Conservation (phyloP, 2,113 vertebrate species). For the Myanophis thanlyinensis region DNA sequence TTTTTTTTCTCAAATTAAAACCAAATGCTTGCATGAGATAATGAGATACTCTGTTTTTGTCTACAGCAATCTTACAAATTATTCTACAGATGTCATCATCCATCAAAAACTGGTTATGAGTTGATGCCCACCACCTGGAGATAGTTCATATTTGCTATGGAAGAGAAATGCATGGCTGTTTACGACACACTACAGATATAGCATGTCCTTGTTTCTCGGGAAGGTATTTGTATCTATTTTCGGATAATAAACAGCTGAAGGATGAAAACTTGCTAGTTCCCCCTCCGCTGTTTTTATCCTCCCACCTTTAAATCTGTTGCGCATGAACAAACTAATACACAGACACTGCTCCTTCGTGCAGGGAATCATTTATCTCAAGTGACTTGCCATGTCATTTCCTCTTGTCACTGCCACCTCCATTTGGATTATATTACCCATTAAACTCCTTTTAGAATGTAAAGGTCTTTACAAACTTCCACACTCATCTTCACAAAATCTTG, state of each 20-base stretch:
- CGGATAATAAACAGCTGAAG: background rate
- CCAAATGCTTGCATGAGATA: background rate
- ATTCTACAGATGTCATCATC: background rate
- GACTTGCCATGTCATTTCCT: background rate
- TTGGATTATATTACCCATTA: background rate
- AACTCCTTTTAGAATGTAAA: background rate
- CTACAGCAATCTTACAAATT: background rate
- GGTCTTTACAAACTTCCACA: background rate
- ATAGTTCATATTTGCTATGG: background rate
- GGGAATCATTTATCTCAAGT: background rate
- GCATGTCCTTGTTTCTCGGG: background rate
- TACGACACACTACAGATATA: background rate
- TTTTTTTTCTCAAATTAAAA: background rate
- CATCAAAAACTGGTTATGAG: background rate
- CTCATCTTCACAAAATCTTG: background rate
- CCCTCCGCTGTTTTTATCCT: background rate
- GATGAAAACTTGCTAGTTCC: background rate
- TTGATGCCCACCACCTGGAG: background rate
- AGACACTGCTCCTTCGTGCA: background rate
- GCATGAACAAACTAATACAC: background rate
- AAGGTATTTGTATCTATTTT: constrained; percentile 1
- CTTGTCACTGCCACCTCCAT: background rate
- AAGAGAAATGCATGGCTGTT: background rate
- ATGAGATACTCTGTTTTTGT: background rate
- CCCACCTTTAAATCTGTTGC: background rate